These are phyloP conservation scores for Temnopleurus reevesii DNA, from an alignment of 53 echinoderm and acorn worm genomes.

Conservation along the genomic window DNA sequence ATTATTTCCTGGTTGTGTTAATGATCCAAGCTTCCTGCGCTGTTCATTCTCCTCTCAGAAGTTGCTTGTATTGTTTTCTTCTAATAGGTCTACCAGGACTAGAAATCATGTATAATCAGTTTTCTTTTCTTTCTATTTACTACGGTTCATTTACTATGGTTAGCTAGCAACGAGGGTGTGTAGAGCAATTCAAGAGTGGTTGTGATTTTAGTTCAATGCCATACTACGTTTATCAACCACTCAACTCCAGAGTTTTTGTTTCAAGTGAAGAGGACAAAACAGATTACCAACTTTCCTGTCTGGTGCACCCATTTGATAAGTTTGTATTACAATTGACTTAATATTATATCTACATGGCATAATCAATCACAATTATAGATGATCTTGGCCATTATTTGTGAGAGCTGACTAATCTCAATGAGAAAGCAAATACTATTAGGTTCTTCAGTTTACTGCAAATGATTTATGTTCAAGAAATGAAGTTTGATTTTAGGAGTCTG, in stretches of 20 bases:
- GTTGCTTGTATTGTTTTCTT: neutral
- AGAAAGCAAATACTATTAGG: neutral
- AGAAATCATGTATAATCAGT: neutral
- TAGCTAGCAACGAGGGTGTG: neutral
- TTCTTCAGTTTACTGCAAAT: too few species aligned
- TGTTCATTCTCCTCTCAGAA: neutral
- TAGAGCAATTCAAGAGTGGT: neutral
- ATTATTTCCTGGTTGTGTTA: constrained; percentile 29
- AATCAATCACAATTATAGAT: constrained; percentile 1
- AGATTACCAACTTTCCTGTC: neutral
- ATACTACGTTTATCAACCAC: neutral
- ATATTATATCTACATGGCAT: neutral
- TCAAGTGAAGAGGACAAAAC: neutral
- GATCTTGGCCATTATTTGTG: neutral
- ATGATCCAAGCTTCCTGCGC: constrained; percentile 26
- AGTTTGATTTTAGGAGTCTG: neutral
- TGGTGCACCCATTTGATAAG: neutral
- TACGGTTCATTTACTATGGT: neutral
- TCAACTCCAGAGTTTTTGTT: constrained; percentile 20
- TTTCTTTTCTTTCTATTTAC: neutral
- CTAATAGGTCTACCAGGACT: neutral
- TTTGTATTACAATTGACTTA: neutral
- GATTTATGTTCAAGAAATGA: neutral
- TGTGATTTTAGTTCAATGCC: neutral
- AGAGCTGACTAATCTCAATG: neutral